Evolutionary conservation across 2,888 invertebrate species (phyloP), one percentile per base, ranked within the genome.

Genomic region (Plusia festucae): DNA sequence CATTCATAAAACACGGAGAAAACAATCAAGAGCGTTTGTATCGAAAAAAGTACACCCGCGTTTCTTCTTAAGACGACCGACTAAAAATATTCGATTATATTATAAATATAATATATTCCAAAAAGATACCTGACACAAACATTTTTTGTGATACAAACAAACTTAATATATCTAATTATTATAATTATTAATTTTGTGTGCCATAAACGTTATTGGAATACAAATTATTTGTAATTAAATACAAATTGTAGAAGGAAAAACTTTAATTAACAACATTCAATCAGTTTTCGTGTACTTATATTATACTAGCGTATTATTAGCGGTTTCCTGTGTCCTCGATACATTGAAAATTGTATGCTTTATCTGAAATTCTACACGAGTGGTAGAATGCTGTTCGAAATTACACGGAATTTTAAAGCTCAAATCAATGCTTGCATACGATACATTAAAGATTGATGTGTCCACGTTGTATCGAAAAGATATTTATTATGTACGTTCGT

Each of bases 361-460:
- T 5, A 15, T 34, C 3, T 34, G 15, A 2, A 4, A 34, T 34
- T 13, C 15, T 3, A 34, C 13, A 15, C 34, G 3, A 34, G 3
- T 34, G 15, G 34, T 34, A 34, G 15, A 15, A 34, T 34, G 15
- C 15, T 13, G 2, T 3, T 13, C 34, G 34, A 15, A 15, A 15
- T 34, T 34, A 34, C 11, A 15, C 15, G 9, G 16, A 44, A 18
- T 54, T 54, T 46, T 54, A 44, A 51, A 58, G 65, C 24, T n/a
- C 1, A 49, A 20, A 18, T 18, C 46, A 46, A 15, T 40, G 40
- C 18, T 46, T 49, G 46, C 46, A 49, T 49, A 49, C 46, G 18
- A 49, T 20, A 11, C 20, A 18, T 18, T 11, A 0, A 49, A 49
- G 20, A 49, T 49, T 49, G 1, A 49, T 49, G 46, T 11, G 18